phyloP scores from a whole-genome alignment of 2,797 vertebrate species.

The Brachymystax lenok region DNA sequence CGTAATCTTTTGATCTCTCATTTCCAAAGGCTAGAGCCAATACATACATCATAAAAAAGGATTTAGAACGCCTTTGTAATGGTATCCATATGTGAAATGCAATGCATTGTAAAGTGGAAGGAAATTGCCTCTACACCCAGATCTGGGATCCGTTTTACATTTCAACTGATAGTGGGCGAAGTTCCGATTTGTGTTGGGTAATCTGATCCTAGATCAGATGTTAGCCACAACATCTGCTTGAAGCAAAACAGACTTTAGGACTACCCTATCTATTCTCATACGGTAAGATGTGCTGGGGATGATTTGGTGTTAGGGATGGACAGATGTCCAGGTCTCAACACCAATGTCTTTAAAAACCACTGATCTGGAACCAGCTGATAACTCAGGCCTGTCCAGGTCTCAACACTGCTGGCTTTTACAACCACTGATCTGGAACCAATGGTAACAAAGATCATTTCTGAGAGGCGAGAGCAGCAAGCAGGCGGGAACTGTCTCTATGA shows the following conservation, averaged over 20 bases:
- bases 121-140: neutral
- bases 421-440: neutral
- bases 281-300: conserved; percentile 5
- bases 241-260: neutral
- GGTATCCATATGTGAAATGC: neutral
- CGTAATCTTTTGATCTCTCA: neutral
- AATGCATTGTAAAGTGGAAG: neutral
- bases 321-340: conserved; percentile 5
- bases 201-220: neutral
- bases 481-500: neutral
- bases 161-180: neutral
- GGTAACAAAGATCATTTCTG: neutral
- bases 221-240: neutral
- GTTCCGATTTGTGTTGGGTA: neutral
- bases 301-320: neutral
- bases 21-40: neutral
- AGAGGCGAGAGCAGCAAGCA: neutral
- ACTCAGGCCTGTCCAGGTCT: conserved; percentile 1
- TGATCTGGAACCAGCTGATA: neutral
- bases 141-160: neutral
- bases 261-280: neutral
- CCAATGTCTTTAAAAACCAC: conserved; percentile 6
- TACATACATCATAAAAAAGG: neutral
- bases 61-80: neutral
- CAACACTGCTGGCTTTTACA: conserved; percentile 1